A percentile compares a stretch with the other conserved stretches of the same genome.
These are phyloP conservation scores for Tarsius wallacei DNA, from an alignment of 2,797 vertebrate species.

Conservation along the genomic window DNA sequence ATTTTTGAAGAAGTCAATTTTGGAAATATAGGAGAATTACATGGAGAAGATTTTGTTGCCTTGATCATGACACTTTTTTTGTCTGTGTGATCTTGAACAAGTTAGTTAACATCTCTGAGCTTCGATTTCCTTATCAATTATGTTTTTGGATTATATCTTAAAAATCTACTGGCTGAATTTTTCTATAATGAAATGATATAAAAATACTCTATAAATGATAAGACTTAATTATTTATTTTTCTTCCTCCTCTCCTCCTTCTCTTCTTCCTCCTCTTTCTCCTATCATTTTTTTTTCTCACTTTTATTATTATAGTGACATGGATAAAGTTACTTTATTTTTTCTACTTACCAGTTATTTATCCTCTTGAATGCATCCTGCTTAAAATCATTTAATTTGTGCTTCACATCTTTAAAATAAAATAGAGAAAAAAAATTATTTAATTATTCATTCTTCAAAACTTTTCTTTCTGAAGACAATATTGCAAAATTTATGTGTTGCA, in stretches of 20 bases:
- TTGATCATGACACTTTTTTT: background rate
- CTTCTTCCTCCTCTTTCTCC: rapidly evolving
- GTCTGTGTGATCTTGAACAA: background rate
- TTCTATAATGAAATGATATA: background rate
- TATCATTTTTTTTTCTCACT: background rate
- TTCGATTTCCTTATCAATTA: background rate
- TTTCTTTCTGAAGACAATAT: background rate
- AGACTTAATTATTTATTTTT: background rate
- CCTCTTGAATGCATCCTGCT: background rate
- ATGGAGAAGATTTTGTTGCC: background rate
- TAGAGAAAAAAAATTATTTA: background rate
- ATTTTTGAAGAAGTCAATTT: background rate
- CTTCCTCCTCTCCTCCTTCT: background rate
- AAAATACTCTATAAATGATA: background rate
- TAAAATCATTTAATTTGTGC: background rate
- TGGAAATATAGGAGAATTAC: background rate
- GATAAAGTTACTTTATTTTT: background rate
- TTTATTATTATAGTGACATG: background rate
- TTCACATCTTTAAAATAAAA: too few relatives aligned
- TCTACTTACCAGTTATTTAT: background rate
- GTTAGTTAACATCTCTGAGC: background rate
- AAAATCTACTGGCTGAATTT: background rate
- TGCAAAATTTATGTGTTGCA: background rate
- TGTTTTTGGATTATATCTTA: background rate
- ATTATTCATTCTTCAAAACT: background rate